A percentile compares a stretch with the other conserved stretches of the same genome.
phyloP scores from a whole-genome alignment of 2,113 vertebrate genomes.

The Bungarus multicinctus region DNA sequence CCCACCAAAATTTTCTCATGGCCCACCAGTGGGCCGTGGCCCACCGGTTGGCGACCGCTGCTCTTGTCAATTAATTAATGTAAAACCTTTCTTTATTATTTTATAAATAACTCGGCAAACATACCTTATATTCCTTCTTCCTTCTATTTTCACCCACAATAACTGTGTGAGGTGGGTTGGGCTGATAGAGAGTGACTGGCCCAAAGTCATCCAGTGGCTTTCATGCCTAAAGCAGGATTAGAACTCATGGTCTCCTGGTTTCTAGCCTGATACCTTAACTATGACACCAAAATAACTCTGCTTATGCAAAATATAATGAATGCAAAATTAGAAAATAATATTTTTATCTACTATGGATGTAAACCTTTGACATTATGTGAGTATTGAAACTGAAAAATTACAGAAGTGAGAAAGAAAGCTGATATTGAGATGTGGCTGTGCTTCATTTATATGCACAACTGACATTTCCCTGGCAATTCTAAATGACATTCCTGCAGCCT shows the following conservation, averaged over 20 bases:
- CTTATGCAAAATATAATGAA: neutral
- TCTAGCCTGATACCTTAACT: neutral
- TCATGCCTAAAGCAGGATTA: neutral
- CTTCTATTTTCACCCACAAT: neutral
- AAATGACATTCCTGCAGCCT: neutral
- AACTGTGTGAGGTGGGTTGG: neutral
- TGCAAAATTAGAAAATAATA: neutral
- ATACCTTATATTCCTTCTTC: neutral
- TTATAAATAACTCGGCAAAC: neutral
- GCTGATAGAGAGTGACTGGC: neutral
- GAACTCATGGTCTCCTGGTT: neutral
- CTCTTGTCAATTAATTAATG: neutral
- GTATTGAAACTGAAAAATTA: neutral
- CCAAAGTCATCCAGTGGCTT: neutral
- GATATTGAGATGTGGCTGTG: neutral
- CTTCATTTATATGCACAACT: too few species aligned
- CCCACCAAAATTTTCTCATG: too few species aligned
- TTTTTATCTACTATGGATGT: neutral
- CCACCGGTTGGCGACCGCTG: too few species aligned
- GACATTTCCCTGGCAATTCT: neutral
- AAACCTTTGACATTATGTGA: neutral
- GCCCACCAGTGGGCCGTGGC: too few species aligned
- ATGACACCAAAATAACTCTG: neutral
- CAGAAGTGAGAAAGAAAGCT: neutral
- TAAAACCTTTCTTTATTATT: neutral